Evolutionary conservation across 2,113 vertebrate genomes (phyloP), one percentile per base, ranked within the genome.

Genomic region (Erythrocercus mccallii): DNA sequence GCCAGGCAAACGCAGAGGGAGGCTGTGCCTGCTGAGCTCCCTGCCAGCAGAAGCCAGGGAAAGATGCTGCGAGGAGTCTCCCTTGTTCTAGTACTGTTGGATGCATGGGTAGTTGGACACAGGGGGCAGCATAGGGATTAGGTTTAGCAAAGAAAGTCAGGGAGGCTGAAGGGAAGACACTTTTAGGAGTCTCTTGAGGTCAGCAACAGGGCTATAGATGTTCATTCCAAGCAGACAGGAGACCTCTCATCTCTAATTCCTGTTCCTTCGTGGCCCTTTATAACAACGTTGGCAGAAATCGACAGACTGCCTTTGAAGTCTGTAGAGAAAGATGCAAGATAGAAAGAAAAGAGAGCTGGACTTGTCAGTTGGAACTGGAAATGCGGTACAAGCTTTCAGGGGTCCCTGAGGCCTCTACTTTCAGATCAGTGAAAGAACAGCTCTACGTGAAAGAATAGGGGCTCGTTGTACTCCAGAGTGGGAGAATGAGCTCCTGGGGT

Each of bases 311-410:
- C 89, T 96, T 95, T 94, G 89, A 95, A 91, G 73, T 91, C 86
- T 91, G 70, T 13, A 88, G 60, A 70, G 58, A 78, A 88, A 92
- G 60, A 90, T 47, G n/a, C 57, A 80, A 70, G 45, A 27, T 54
- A 54, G 70, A 54, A 95, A 94, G 80, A 93, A 95, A 90, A 92
- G 77, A 95, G 71, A 88, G 48, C 45, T 76, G 85, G 90, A 94
- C 81, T 48, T 95, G 78, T 85, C 88, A 78, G 69, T 5, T 58
- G 82, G 72, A 86, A 81, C 68, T 94, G 76, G 62, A 96, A 95
- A 92, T 80, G 60, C 5, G 11, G 74, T 50, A 54, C 33, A 58
- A 90, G 71, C 82, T 91, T 93, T 94, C 54, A 69, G 88, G 62
- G 71, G 66, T 88, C 90, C 90, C 92, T 24, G 78, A 95, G 86